Evolutionary conservation across 2,888 invertebrate species (phyloP).

Genomic region (Ypsolopha sequella): DNA sequence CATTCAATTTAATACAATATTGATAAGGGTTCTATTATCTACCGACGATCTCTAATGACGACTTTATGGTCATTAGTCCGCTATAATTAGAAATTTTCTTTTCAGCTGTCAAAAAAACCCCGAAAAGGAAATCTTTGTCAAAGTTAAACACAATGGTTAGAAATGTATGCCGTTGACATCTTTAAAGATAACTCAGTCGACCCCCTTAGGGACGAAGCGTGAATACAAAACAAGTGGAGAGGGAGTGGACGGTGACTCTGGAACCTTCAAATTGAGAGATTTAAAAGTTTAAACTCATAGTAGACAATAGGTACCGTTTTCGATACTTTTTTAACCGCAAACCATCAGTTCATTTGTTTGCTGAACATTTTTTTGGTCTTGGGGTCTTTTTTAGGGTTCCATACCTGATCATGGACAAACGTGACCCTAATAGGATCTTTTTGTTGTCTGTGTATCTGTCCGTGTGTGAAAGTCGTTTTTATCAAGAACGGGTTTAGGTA

Average conservation of each 20-base stretch:
- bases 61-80: not conserved
- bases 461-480: too few species aligned
- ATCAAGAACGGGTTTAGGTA: too few species aligned
- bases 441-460: too few species aligned
- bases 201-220: not conserved
- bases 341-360: too few species aligned
- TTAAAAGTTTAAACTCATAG: not conserved
- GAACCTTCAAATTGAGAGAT: not conserved
- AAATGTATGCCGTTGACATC: not conserved
- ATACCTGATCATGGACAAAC: too few species aligned
- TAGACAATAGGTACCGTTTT: too few species aligned
- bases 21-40: not conserved
- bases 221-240: not conserved
- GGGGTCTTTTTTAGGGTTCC: too few species aligned
- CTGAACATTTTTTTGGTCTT: too few species aligned
- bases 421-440: too few species aligned
- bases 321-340: too few species aligned
- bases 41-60: not conserved
- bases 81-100: slow-evolving; percentile 1
- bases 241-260: not conserved
- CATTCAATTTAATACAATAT: not conserved
- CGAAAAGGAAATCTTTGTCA: not conserved
- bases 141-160: not conserved
- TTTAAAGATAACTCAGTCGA: not conserved
- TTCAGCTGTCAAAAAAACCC: slow-evolving; percentile 1